Evolutionary conservation across 2,797 vertebrate species (phyloP).

Genomic region (Spinus olivaceus): DNA sequence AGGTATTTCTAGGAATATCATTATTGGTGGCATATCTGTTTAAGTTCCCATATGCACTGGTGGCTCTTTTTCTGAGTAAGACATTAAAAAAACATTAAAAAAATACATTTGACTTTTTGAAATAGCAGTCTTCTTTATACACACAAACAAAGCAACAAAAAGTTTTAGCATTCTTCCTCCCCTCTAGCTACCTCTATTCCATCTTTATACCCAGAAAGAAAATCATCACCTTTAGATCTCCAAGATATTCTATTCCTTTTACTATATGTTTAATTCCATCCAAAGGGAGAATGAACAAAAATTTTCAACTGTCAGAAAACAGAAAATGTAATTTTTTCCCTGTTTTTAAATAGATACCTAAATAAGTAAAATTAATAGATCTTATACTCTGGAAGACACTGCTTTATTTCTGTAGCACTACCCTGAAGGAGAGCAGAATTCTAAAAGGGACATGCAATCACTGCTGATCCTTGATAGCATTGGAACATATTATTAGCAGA

Average conservation of each 20-base stretch:
- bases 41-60: background rate
- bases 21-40: slow-evolving; percentile 57
- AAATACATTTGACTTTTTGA: background rate
- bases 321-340: background rate
- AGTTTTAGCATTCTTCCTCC: background rate
- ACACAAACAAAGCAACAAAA: background rate
- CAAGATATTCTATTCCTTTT: background rate
- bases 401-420: background rate
- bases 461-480: background rate
- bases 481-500: background rate
- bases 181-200: background rate
- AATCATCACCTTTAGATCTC: background rate
- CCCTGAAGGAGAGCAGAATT: background rate
- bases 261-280: background rate
- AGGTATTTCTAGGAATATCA: slow-evolving; percentile 55
- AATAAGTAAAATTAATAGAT: background rate
- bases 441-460: background rate
- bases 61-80: background rate
- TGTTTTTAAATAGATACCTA: background rate
- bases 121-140: background rate
- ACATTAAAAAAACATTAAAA: background rate
- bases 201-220: background rate
- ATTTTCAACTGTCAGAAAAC: background rate
- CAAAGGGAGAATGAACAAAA: background rate
- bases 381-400: background rate